Evolutionary conservation across 2,888 invertebrate genomes (phyloP).

Genomic region (Steinernema scapterisci): DNA sequence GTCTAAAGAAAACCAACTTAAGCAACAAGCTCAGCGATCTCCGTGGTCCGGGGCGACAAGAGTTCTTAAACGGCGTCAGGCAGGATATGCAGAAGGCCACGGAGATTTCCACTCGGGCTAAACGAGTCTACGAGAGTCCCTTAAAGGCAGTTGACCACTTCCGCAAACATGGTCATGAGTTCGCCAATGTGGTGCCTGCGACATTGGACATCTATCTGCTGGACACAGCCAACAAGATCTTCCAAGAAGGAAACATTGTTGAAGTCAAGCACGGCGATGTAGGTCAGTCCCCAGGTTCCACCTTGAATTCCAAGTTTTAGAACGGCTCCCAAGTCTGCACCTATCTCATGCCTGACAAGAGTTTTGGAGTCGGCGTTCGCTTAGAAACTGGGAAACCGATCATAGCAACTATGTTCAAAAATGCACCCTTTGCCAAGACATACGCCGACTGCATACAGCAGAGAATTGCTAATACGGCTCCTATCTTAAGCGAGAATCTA

Average conservation of each 20-base stretch:
- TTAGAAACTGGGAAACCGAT: not conserved
- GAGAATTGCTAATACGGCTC: not conserved
- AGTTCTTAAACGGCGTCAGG: not conserved
- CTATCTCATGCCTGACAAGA: not conserved
- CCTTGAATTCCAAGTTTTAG: not conserved
- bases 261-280: not conserved
- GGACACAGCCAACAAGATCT: not conserved
- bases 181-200: not conserved
- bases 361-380: not conserved
- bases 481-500: not conserved
- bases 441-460: not conserved
- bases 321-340: not conserved
- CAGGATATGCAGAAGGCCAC: not conserved
- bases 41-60: not conserved
- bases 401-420: not conserved
- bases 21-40: not conserved
- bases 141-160: not conserved
- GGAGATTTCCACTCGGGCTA: not conserved
- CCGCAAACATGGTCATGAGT: not conserved
- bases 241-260: not conserved
- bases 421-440: not conserved
- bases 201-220: not conserved
- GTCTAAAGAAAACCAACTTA: not conserved
- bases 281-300: not conserved
- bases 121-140: not conserved